These are phyloP conservation scores for Equus przewalskii DNA, from an alignment of 2,113 vertebrate genomes.

Conservation along the genomic window DNA sequence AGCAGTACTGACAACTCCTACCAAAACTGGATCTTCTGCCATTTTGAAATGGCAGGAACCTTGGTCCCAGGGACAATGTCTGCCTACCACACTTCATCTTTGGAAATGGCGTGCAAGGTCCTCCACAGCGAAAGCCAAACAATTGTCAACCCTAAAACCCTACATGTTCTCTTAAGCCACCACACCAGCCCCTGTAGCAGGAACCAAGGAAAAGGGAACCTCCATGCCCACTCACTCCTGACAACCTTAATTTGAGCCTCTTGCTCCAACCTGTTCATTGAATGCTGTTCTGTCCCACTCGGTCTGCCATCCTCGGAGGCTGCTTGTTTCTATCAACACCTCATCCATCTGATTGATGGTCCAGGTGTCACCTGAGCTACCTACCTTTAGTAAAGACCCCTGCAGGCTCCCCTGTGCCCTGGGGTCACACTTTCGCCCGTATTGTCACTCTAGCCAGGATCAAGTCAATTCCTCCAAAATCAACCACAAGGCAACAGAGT, in stretches of 20 bases:
- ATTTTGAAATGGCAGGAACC: neutral
- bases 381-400: neutral
- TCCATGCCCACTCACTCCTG: neutral
- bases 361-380: neutral
- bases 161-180: neutral
- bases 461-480: neutral
- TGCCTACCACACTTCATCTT: neutral
- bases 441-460: neutral
- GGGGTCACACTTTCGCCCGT: neutral
- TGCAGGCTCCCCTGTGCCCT: neutral
- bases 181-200: neutral
- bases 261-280: fast-evolving
- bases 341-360: neutral
- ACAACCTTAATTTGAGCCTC: neutral
- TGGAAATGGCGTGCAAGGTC: neutral
- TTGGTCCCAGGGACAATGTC: neutral
- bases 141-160: neutral
- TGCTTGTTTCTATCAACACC: neutral
- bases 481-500: neutral
- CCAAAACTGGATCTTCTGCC: neutral
- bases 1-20: too few species aligned
- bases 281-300: neutral
- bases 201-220: neutral
- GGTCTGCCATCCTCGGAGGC: neutral
- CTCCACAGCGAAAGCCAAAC: neutral